Base-by-base conservation (phyloP, 2,113 vertebrate species). In the Strigops habroptila region DNA sequence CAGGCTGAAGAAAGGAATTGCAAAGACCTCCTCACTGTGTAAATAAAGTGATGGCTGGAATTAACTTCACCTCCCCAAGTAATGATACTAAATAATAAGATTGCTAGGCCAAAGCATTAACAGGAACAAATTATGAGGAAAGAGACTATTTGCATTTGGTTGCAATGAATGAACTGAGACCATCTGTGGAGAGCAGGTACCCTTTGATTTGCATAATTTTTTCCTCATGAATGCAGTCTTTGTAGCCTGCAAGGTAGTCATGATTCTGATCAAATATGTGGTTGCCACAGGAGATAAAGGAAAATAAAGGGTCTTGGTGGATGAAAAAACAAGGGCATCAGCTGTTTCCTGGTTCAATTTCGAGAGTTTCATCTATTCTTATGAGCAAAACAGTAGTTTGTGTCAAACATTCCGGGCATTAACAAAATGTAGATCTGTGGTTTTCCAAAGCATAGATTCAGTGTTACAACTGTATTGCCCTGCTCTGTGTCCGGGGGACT, bases 71-170 rank as follows among this genome's bases (percentile, higher is more conserved):
- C 90, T 93, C 82, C 81, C 80, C 27, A 44, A 91, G 83, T 82
- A 93, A 95, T 51, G 80, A 25, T 81, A 57, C 78, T 85, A 75
- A 94, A 76, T 79, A 92, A 17, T 82, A 86, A 82, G 76, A 87
- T 78, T 88, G 46, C 60, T 95, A 97, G 96, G 95, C 97, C 97
- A 96, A 96, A 96, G 78, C 62, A 30, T 88, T 95, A 65, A 59
- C 35, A 70, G 91, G 94, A 97, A 53, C 87, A 90, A 96, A 93
- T 96, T 88, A 94, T 93, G 92, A 97, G 88, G 85, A 96, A 95
- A 96, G 86, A 96, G 86, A 94, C 93, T 96, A 73, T 97, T 97
- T 97, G 83, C 90, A 93, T 96, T 96, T 97, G 91, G 86, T 97
- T 96, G 93, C 92, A 91, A 62, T 48, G 82, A 59, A 94, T 91